phyloP scores from a whole-genome alignment of 2,888 invertebrate genomes.

The Lamproptera curius region DNA sequence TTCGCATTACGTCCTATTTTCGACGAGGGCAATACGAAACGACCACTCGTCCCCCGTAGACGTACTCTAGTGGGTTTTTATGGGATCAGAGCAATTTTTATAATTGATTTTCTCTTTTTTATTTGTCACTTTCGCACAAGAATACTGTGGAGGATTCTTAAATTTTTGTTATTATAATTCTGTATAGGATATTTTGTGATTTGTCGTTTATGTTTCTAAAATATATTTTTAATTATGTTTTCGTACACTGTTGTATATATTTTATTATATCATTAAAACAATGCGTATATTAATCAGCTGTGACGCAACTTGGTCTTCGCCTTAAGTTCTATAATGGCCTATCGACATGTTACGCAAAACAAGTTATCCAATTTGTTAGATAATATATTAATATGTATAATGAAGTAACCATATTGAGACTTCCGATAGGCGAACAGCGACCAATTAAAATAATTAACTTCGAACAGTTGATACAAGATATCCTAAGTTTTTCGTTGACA shows the following conservation, averaged over 20 bases:
- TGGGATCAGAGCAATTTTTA: not conserved
- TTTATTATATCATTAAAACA: no score
- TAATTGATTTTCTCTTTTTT: no score
- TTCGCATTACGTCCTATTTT: slow-evolving; percentile 33
- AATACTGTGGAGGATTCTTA: no score
- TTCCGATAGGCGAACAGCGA: not conserved
- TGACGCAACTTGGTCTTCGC: not conserved
- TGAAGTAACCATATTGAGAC: not conserved
- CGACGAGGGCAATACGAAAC: slow-evolving; percentile 23
- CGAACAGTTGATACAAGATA: no score
- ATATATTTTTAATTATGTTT: no score
- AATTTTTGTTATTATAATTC: no score
- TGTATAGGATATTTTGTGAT: no score
- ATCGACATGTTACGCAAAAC: not conserved
- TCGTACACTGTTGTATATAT: no score
- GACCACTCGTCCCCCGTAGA: slow-evolving; percentile 18
- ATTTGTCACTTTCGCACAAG: no score
- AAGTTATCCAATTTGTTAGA: not conserved
- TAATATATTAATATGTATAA: not conserved
- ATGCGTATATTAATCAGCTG: not conserved
- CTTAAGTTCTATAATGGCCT: not conserved
- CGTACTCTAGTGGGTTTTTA: not conserved
- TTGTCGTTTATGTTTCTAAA: no score
- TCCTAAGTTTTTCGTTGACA: no score
- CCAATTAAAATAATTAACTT: no score